phyloP scores from a whole-genome alignment of 2,797 vertebrate species.

The Tangara arthus region DNA sequence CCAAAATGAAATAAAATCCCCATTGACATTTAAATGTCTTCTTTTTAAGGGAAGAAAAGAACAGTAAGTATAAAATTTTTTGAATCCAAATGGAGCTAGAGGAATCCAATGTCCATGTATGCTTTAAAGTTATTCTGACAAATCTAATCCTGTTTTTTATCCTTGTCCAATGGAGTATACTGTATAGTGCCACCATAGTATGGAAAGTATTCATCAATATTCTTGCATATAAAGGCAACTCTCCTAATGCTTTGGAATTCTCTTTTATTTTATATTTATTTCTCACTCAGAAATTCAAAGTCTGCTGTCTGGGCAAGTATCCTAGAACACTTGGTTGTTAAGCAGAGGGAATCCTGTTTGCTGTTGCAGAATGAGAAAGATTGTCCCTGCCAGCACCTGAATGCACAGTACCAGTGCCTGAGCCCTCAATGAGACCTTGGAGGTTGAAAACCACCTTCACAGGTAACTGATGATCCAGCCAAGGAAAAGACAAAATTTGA shows the following conservation, averaged over 20 bases:
- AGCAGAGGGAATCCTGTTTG: background rate
- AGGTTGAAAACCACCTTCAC: background rate
- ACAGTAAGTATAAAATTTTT: background rate
- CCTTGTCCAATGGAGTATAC: background rate
- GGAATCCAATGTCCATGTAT: background rate
- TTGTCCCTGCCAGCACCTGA: background rate
- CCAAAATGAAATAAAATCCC: background rate
- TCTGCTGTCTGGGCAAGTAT: background rate
- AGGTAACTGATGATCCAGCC: background rate
- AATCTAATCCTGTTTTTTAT: background rate
- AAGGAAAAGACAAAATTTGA: background rate
- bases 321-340: background rate
- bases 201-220: background rate
- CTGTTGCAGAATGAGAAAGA: background rate
- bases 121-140: background rate
- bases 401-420: fast-evolving
- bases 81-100: background rate
- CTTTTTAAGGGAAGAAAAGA: background rate
- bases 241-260: background rate
- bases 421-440: background rate
- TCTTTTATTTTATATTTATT: background rate
- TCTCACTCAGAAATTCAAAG: background rate
- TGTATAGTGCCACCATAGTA: background rate
- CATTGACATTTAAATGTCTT: background rate
- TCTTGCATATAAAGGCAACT: background rate